phyloP scores from a whole-genome alignment of 2,113 vertebrate species.

The Anhinga anhinga region DNA sequence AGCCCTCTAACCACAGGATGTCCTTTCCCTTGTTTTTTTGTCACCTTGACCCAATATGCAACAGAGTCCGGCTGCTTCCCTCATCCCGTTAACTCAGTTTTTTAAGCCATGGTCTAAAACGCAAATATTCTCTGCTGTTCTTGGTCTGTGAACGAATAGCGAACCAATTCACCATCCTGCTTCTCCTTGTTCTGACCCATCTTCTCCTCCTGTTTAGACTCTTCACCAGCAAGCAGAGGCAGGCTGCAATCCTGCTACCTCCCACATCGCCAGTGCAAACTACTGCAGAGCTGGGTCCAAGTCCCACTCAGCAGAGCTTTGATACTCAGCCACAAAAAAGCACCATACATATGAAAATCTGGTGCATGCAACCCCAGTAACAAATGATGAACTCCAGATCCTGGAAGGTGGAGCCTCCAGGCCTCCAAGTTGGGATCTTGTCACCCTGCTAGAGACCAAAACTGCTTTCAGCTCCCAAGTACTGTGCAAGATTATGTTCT shows the following conservation, averaged over 20 bases:
- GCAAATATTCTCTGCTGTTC: neutral
- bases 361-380: neutral
- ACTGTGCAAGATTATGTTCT: neutral
- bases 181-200: neutral
- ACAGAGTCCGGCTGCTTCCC: neutral
- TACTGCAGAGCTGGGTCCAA: neutral
- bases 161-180: neutral
- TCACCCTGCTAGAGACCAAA: neutral
- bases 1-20: neutral
- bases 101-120: neutral
- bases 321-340: neutral
- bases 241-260: neutral
- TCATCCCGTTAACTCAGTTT: neutral
- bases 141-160: neutral
- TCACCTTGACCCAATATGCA: neutral
- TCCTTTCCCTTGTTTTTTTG: neutral
- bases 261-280: neutral
- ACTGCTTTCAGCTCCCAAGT: neutral
- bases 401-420: neutral
- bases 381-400: rapidly evolving
- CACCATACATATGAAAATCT: rapidly evolving
- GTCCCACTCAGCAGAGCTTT: neutral
- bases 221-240: neutral
- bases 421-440: neutral
- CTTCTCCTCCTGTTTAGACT: neutral